Evolutionary conservation across 2,797 vertebrate genomes (phyloP), one percentile per base, ranked within the genome.

Genomic region (Chaenodraco wilsoni): DNA sequence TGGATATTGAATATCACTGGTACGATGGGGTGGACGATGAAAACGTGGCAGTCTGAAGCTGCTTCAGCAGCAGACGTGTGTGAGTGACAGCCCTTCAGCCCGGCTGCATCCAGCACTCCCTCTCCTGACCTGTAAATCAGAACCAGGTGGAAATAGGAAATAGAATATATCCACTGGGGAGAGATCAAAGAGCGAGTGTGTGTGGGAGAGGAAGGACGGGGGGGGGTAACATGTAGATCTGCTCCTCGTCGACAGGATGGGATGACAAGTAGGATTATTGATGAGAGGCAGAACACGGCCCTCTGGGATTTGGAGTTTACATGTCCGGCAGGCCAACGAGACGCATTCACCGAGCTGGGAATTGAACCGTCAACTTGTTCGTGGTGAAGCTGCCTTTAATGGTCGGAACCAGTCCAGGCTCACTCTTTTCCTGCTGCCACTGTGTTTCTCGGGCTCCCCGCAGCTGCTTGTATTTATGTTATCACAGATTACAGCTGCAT

Each of bases 241-340:
- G 91, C 84, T 86, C 71, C 79, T 79, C 72, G 85, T 93, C 89
- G 75, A 76, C 88, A 72, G 87, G 87, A 84, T 87, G 87, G 87
- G 89, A 82, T 92, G 90, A 91, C 93, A 93, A 79, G 70, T 72
- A 73, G 89, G 88, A 84, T 91, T 91, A 89, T 87, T 93, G 93
- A 94, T 85, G 80, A 89, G 89, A 89, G 84, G 76, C 93, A 93
- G 91, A 76, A 84, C 82, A 49, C 73, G 72, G 86, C 59, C 86
- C 86, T 84, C 72, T 90, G 89, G 83, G 85, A 83, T 62, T 77
- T 81, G 50, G 66, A 90, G 84, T 84, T 86, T 79, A 80, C 63
- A 21, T 49, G 59, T 79, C 69, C 65, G 33, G 72, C 67, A 1
- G 44, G 55, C 13, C 10, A 43, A 51, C 62, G n/a, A 19, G 16